These are phyloP conservation scores for Caenorhabditis sp. DNA, from an alignment of 2,888 invertebrate genomes.

Conservation along the genomic window DNA sequence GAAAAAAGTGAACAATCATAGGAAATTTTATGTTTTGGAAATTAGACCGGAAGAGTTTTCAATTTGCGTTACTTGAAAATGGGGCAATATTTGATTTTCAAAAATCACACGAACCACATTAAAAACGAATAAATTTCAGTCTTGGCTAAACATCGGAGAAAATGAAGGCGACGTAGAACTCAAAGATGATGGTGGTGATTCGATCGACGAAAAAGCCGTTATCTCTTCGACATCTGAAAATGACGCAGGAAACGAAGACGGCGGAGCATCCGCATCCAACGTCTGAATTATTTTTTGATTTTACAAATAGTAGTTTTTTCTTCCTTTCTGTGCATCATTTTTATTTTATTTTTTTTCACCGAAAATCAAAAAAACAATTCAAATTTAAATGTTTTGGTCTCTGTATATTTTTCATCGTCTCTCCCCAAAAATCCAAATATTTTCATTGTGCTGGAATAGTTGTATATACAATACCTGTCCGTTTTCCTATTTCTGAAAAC, in stretches of 20 bases:
- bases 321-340: background rate
- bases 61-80: background rate
- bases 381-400: background rate
- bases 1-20: no score
- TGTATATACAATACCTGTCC: background rate
- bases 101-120: no score
- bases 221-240: background rate
- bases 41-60: no score
- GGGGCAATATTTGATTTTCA: background rate
- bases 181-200: conserved; percentile 36
- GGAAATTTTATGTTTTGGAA: no score
- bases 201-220: conserved; percentile 6
- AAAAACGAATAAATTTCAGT: conserved; percentile 71
- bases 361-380: no score
- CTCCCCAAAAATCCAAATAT: background rate
- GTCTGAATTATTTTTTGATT: conserved; percentile 10
- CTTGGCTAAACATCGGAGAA: conserved; percentile 77
- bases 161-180: conserved; percentile 63
- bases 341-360: background rate
- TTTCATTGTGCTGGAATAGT: background rate
- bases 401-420: background rate
- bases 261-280: conserved; percentile 33
- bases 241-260: conserved; percentile 16
- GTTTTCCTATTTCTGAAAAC: background rate
- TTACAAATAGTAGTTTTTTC: background rate